A percentile compares a stretch with the other conserved stretches of the same genome.
phyloP scores from a whole-genome alignment of 2,113 vertebrate genomes.

The Pantherophis guttatus region DNA sequence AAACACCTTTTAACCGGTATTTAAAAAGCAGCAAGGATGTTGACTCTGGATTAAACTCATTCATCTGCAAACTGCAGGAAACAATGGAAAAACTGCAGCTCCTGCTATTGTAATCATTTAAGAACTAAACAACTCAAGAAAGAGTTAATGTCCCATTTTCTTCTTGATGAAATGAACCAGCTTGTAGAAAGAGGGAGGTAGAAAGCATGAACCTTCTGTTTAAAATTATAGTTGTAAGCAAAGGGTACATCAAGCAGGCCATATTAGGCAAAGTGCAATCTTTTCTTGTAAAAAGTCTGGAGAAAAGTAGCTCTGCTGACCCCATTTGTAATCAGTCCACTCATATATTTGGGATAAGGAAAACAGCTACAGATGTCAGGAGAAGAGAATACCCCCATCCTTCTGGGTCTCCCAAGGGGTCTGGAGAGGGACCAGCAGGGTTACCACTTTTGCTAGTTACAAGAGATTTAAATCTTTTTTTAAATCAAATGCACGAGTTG shows the following conservation, averaged over 20 bases:
- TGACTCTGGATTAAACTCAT: neutral
- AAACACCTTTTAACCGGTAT: neutral
- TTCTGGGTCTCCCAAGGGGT: neutral
- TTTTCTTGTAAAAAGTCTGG: slow-evolving; percentile 73
- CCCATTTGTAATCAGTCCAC: slow-evolving; percentile 19
- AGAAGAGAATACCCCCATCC: slow-evolving; percentile 22
- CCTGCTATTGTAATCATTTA: neutral
- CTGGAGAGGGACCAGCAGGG: neutral
- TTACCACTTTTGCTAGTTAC: neutral
- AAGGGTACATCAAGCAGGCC: slow-evolving; percentile 62
- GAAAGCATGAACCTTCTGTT: slow-evolving; percentile 64
- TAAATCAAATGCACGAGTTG: neutral
- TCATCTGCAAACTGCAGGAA: neutral
- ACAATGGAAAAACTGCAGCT: no score
- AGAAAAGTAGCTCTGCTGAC: slow-evolving; percentile 64
- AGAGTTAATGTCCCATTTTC: slow-evolving; percentile 27
- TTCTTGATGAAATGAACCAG: slow-evolving; percentile 48
- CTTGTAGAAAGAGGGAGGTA: slow-evolving; percentile 38
- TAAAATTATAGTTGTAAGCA: slow-evolving; percentile 68
- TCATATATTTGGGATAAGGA: slow-evolving; percentile 56
- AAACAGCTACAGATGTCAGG: slow-evolving; percentile 59
- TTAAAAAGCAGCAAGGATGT: neutral
- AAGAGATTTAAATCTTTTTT: neutral
- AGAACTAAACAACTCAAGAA: neutral
- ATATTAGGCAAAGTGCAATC: slow-evolving; percentile 73